phyloP scores from a whole-genome alignment of 2,113 vertebrate genomes.

The Mustela nigripes region DNA sequence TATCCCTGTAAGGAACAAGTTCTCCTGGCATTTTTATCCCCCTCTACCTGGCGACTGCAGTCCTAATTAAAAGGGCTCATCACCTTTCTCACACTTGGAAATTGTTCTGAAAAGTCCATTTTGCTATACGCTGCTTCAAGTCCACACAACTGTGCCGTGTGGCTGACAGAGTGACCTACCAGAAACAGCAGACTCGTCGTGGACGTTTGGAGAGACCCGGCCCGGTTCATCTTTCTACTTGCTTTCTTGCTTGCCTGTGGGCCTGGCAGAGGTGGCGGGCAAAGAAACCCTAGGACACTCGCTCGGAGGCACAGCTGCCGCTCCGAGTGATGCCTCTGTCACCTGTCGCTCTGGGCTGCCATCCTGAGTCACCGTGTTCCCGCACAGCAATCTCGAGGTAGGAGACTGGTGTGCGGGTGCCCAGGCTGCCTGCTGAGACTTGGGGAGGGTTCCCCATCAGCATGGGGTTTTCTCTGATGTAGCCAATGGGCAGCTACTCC shows the following conservation, averaged over 20 bases:
- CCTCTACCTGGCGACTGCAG: neutral
- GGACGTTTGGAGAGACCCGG: accelerated
- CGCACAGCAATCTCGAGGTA: neutral
- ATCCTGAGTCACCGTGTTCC: neutral
- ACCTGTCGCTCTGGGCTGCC: neutral
- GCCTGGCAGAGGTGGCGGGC: neutral
- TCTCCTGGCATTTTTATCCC: neutral
- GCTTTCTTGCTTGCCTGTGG: neutral
- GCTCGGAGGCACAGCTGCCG: neutral
- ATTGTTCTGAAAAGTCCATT: neutral
- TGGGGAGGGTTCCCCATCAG: neutral
- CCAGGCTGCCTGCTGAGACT: neutral
- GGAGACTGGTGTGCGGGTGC: neutral
- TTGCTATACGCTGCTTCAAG: neutral
- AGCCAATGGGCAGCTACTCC: neutral
- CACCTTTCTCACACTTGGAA: neutral
- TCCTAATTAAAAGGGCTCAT: neutral
- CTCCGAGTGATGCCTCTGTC: neutral
- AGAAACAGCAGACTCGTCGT: neutral
- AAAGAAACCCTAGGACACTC: neutral
- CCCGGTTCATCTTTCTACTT: neutral
- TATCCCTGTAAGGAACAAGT: neutral
- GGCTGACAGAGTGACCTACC: too few relatives aligned
- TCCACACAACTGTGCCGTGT: neutral
- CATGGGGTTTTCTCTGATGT: neutral